Percentiles rank a stretch among this genome's conserved stretches.
phyloP scores from a whole-genome alignment of 2,113 vertebrate species.

The Brachypodius melanocephalos region DNA sequence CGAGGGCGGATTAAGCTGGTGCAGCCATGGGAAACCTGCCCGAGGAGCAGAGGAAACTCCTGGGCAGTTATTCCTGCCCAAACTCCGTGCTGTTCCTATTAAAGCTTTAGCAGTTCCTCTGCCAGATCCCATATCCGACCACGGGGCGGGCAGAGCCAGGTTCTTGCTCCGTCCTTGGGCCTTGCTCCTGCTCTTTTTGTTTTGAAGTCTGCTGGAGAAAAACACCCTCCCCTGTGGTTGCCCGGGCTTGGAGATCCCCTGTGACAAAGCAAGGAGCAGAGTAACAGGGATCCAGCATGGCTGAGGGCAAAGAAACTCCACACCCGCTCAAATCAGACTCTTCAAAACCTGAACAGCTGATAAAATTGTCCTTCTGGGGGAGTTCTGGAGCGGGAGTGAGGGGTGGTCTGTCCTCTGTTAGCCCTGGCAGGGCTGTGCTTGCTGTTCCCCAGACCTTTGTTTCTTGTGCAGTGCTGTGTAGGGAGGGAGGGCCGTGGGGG shows the following conservation, averaged over 20 bases:
- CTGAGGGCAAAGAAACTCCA: background rate
- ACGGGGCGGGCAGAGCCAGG: background rate
- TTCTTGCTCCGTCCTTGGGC: background rate
- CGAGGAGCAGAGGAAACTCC: background rate
- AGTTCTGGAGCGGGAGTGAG: fast-evolving
- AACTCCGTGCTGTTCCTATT: background rate
- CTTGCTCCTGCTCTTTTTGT: background rate
- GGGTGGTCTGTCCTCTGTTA: background rate
- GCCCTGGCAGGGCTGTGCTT: background rate
- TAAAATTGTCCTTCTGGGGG: background rate
- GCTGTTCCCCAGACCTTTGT: background rate
- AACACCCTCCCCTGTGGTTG: fast-evolving
- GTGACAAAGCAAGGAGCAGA: background rate
- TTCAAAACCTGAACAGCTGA: background rate
- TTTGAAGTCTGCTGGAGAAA: background rate
- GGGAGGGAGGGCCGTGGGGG: background rate
- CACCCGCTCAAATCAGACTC: background rate
- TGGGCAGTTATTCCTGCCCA: background rate
- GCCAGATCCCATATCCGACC: background rate
- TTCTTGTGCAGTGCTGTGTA: fast-evolving
- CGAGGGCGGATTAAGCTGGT: background rate
- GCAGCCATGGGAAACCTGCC: background rate
- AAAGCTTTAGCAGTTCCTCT: background rate
- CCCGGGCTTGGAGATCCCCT: background rate
- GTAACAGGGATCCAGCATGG: fast-evolving